Evolutionary conservation across 2,888 invertebrate species (phyloP).

Genomic region (Stratiomys singularior): DNA sequence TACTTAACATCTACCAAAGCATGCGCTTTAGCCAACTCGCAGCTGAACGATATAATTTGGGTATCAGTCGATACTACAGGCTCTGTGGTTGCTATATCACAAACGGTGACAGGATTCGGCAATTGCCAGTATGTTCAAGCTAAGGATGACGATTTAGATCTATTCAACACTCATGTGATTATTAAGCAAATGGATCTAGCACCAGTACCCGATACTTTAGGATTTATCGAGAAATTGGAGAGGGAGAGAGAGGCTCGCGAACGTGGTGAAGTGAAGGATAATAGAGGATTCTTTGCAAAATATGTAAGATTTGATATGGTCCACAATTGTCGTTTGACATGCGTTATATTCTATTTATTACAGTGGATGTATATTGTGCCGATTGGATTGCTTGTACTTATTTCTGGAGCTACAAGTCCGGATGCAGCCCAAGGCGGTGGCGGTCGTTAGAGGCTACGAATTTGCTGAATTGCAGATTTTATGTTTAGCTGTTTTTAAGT

Average conservation of each 20-base stretch:
- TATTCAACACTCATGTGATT: constrained; percentile 81
- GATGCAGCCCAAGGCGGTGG: constrained; percentile 67
- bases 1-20: constrained; percentile 86
- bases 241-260: constrained; percentile 90
- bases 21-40: constrained; percentile 78
- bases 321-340: too few species aligned
- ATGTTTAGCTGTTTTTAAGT: too few species aligned
- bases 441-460: not conserved
- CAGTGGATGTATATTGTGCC: constrained; percentile 99
- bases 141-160: constrained; percentile 65
- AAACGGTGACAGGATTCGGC: constrained; percentile 67
- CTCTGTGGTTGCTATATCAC: constrained; percentile 77
- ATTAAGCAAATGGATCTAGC: constrained; percentile 84
- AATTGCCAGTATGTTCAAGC: constrained; percentile 57
- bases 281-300: constrained; percentile 96
- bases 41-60: constrained; percentile 81
- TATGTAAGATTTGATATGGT: constrained; percentile 91
- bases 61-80: constrained; percentile 84
- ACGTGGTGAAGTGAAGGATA: constrained; percentile 90
- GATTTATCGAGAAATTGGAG: constrained; percentile 93
- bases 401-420: constrained; percentile 87
- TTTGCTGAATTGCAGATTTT: not conserved
- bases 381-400: constrained; percentile 87
- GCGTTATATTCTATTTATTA: too few species aligned
- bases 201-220: constrained; percentile 93